Conservation (phyloP, 2,888 invertebrate genomes). For the Branchellion lobata region DNA sequence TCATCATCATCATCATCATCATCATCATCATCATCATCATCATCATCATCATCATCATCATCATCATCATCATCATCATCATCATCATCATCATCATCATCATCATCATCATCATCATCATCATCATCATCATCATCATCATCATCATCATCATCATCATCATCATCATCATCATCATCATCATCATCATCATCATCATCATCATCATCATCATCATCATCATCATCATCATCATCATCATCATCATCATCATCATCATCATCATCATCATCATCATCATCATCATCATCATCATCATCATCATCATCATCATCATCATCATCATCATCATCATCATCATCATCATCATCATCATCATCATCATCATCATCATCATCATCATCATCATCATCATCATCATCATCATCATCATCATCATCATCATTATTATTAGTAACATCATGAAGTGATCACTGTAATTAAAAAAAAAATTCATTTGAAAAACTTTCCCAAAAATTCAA, state of each 20-base stretch:
- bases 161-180: conserved; percentile 39
- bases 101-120: conserved; percentile 15
- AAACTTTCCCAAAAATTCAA: too few species aligned
- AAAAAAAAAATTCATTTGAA: too few species aligned
- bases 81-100: conserved; percentile 2
- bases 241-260: conserved; percentile 23
- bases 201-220: conserved; percentile 24
- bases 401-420: conserved; percentile 28
- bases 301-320: conserved; percentile 39
- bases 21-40: conserved; percentile 30
- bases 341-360: conserved; percentile 24
- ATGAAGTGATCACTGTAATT: too few species aligned
- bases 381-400: conserved; percentile 23
- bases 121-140: conserved; percentile 26
- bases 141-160: conserved; percentile 30
- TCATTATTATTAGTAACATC: too few species aligned
- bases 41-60: conserved; percentile 27
- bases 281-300: conserved; percentile 30
- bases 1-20: conserved; percentile 26
- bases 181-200: conserved; percentile 2
- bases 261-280: conserved; percentile 25
- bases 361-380: conserved; percentile 37
- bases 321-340: neutral
- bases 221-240: conserved; percentile 37
- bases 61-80: too few species aligned